A percentile compares a stretch with the other conserved stretches of the same genome.
Conservation (phyloP, 2,888 invertebrate genomes). For the Philereme vetulata region DNA sequence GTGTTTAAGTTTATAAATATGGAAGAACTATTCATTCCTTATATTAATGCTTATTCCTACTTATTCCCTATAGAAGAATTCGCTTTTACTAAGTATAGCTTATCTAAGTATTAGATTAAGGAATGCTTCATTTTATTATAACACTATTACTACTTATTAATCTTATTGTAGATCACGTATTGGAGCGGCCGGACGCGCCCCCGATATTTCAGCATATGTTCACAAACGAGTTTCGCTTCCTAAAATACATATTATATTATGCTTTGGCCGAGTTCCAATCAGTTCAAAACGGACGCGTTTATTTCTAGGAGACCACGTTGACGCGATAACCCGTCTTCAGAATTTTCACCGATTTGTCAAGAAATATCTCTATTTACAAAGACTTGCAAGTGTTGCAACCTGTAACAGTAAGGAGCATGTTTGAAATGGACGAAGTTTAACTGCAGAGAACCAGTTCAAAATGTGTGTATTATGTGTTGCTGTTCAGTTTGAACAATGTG, state of each 20-base stretch:
- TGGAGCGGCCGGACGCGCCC: too few relatives aligned
- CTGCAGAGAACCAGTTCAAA: slow-evolving; percentile 32
- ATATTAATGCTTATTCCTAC: too few relatives aligned
- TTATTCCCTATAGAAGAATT: too few relatives aligned
- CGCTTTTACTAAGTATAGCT: too few relatives aligned
- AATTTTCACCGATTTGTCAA: slow-evolving; percentile 46
- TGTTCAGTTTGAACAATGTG: slow-evolving; percentile 25
- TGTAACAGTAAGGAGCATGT: slow-evolving; percentile 15
- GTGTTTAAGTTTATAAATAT: too few relatives aligned
- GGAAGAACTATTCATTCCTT: too few relatives aligned
- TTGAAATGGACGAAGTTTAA: slow-evolving; percentile 34
- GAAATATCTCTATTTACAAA: slow-evolving; percentile 39
- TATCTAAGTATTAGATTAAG: too few relatives aligned
- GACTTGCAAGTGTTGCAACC: slow-evolving; percentile 15
- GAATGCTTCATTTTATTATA: too few relatives aligned
- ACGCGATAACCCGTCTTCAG: slow-evolving; percentile 58
- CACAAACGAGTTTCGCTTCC: slow-evolving; percentile 11
- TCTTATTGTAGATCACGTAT: too few relatives aligned
- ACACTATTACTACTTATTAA: too few relatives aligned
- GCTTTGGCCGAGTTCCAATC: slow-evolving; percentile 41
- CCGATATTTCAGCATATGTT: too few relatives aligned
- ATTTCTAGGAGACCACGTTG: slow-evolving; percentile 62
- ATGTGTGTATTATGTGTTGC: slow-evolving; percentile 45
- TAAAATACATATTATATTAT: slow-evolving; percentile 10
- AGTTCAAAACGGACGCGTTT: slow-evolving; percentile 41